These are phyloP conservation scores for Drosophila pseudotakahashii DNA, from an alignment of 2,888 invertebrate genomes.

Conservation along the genomic window DNA sequence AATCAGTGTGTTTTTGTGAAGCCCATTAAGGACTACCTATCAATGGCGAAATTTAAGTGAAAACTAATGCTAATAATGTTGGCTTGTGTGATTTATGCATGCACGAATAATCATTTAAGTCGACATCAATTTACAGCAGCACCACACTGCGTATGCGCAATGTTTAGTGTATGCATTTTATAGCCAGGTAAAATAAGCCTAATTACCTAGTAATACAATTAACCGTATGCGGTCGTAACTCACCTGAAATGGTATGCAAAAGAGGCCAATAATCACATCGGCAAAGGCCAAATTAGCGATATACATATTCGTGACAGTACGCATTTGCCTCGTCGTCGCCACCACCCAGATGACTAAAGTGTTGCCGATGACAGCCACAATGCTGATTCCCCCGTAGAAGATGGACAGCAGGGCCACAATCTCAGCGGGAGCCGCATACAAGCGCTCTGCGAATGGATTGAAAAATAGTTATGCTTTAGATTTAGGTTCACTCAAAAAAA, in stretches of 20 bases:
- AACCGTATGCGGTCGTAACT: constrained; percentile 46
- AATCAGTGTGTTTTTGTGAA: neutral
- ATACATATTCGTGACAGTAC: constrained; percentile 93
- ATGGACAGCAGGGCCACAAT: constrained; percentile 90
- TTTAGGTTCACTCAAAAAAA: neutral
- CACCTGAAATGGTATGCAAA: constrained; percentile 92
- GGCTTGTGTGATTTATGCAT: constrained; percentile 63
- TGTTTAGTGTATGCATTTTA: constrained; percentile 49
- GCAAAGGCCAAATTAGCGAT: constrained; percentile 94
- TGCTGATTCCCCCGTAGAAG: constrained; percentile 92
- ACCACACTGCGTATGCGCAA: constrained; percentile 52
- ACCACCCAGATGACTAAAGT: constrained; percentile 94
- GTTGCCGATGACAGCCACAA: constrained; percentile 92
- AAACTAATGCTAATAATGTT: constrained; percentile 67
- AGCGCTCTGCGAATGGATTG: constrained; percentile 84
- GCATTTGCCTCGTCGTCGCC: constrained; percentile 90
- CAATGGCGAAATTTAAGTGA: constrained; percentile 48
- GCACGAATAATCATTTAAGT: constrained; percentile 59
- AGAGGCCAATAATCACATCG: constrained; percentile 93
- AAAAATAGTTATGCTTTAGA: neutral
- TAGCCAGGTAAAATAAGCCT: constrained; percentile 6
- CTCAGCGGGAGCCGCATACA: constrained; percentile 90
- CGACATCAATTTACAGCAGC: constrained; percentile 11
- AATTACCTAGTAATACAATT: constrained; percentile 16
- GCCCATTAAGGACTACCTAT: constrained; percentile 38